Percentiles rank a stretch among this genome's conserved stretches.
Conservation (phyloP, 2,113 vertebrate species). For the Capricornis sumatraensis region DNA sequence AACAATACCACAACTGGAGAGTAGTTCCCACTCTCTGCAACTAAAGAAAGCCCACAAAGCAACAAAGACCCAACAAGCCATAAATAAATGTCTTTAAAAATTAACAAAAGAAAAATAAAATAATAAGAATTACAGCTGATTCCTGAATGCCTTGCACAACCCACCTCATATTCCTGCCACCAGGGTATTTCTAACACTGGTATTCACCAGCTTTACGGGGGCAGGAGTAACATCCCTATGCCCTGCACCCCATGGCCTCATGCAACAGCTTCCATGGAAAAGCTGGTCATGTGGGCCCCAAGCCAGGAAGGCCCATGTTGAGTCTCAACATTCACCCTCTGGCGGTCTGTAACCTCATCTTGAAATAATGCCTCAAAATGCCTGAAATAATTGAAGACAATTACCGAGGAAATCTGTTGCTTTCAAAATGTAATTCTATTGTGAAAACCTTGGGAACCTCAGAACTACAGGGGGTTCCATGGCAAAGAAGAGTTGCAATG, state of each 20-base stretch:
- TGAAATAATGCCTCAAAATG: not conserved
- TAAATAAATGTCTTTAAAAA: not conserved
- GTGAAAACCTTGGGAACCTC: not conserved
- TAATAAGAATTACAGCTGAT: not conserved
- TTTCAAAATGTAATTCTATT: not conserved
- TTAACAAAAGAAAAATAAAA: not conserved
- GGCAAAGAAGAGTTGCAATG: not conserved
- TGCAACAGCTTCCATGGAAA: not conserved
- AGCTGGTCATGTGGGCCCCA: not conserved
- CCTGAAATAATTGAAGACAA: not conserved
- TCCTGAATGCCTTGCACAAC: not conserved
- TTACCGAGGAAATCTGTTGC: not conserved
- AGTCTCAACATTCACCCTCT: not conserved
- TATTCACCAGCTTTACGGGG: not conserved
- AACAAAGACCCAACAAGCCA: not conserved
- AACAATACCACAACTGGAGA: not conserved
- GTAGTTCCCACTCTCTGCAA: not conserved
- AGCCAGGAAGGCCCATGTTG: not conserved
- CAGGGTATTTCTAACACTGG: not conserved
- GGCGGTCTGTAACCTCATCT: not conserved
- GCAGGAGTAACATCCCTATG: not conserved
- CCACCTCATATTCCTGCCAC: fast-evolving
- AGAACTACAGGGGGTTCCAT: not conserved
- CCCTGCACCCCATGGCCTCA: not conserved
- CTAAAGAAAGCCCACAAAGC: not conserved